Evolutionary conservation across 2,113 vertebrate species (phyloP).

Genomic region (Halcyon malimbica): DNA sequence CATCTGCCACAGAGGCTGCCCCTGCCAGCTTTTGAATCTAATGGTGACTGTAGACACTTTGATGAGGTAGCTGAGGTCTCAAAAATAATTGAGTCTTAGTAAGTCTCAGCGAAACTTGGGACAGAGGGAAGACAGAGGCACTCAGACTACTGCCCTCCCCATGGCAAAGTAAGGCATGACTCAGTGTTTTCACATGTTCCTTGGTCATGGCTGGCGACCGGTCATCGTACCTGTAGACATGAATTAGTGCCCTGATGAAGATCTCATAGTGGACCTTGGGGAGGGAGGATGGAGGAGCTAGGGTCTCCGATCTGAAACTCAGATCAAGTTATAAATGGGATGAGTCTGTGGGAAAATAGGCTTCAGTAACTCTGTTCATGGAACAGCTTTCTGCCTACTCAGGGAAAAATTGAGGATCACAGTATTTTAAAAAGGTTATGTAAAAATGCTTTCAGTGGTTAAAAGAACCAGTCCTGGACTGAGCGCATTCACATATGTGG

Average conservation of each 20-base stretch:
- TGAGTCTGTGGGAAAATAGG: neutral
- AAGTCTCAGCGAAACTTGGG: neutral
- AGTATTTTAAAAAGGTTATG: neutral
- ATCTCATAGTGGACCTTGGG: neutral
- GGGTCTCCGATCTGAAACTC: neutral
- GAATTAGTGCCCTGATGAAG: neutral
- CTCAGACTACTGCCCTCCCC: neutral
- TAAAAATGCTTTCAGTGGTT: neutral
- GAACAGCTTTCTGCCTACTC: neutral
- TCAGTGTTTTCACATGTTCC: neutral
- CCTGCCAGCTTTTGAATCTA: neutral
- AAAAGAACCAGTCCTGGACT: neutral
- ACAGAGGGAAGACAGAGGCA: accelerated
- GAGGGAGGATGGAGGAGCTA: neutral
- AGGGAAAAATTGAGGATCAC: neutral
- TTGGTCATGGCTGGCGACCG: accelerated
- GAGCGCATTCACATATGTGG: neutral
- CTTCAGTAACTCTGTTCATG: neutral
- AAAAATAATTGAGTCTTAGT: neutral
- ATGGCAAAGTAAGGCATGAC: accelerated
- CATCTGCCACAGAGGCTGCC: neutral
- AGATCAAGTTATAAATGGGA: neutral
- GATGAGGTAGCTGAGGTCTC: neutral
- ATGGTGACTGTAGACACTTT: neutral
- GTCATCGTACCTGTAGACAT: neutral